These are phyloP conservation scores for Brachystomella parvula DNA, from an alignment of 1,140 invertebrate species.

Conservation along the genomic window DNA sequence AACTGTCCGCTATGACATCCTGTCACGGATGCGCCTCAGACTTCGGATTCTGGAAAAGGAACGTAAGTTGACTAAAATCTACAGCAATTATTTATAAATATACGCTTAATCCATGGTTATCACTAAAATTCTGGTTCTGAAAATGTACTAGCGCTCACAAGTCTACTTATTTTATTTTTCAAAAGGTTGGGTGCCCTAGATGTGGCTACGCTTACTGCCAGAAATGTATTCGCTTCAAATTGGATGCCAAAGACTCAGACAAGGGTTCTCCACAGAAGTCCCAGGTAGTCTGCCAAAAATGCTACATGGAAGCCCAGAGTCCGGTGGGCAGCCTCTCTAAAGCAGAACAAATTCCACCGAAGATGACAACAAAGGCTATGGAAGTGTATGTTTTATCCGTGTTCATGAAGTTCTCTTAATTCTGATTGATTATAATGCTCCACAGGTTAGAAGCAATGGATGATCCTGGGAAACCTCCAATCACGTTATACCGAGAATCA, in stretches of 20 bases:
- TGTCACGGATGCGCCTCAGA: conserved; percentile 29
- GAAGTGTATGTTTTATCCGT: not conserved
- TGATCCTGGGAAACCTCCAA: conserved; percentile 45
- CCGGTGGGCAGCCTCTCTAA: not conserved
- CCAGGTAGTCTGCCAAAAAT: conserved; percentile 22
- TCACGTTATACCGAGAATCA: conserved; percentile 46
- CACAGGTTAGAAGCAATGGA: conserved; percentile 44
- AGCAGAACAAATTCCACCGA: not conserved
- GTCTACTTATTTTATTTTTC: conserved; percentile 10
- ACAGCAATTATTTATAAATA: not conserved
- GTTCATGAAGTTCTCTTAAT: conserved; percentile 5
- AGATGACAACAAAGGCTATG: not conserved
- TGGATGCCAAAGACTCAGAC: not conserved
- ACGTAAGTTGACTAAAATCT: conserved; percentile 21
- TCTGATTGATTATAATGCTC: not conserved
- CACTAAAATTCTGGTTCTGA: not conserved
- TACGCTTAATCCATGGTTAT: conserved; percentile 1
- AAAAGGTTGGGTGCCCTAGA: conserved; percentile 32
- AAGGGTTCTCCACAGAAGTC: conserved; percentile 5
- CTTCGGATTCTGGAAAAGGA: conserved; percentile 32
- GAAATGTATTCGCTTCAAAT: conserved; percentile 30
- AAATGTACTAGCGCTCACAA: not conserved
- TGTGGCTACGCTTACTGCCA: conserved; percentile 34
- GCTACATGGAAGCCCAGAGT: conserved; percentile 7
- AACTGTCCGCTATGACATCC: conserved; percentile 14